These are phyloP conservation scores for Agrypnus murinus DNA, from an alignment of 2,888 invertebrate genomes.

Conservation along the genomic window DNA sequence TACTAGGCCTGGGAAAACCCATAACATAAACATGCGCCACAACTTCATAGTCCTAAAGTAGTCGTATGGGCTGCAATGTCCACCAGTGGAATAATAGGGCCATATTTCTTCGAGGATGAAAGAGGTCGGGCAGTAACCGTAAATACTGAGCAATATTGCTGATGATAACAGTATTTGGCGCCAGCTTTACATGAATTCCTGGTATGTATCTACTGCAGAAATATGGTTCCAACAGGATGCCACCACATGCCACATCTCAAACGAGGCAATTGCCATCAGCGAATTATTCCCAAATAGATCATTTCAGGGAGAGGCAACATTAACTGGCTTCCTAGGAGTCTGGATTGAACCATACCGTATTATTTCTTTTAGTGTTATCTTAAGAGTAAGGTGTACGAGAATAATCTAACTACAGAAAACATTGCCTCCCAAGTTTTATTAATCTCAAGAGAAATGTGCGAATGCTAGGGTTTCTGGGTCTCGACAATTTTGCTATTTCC, in stretches of 20 bases:
- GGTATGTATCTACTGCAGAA: background rate
- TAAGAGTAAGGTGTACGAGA: background rate
- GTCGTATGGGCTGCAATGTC: conserved; percentile 7
- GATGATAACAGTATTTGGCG: conserved; percentile 1
- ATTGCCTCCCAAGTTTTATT: too few relatives aligned
- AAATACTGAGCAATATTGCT: background rate
- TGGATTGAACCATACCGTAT: background rate
- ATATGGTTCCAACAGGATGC: conserved; percentile 1
- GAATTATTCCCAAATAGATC: background rate
- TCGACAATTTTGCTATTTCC: too few relatives aligned
- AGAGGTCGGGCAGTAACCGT: background rate
- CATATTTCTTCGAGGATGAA: conserved; percentile 1
- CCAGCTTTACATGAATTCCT: background rate
- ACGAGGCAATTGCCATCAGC: background rate
- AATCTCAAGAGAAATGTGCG: too few relatives aligned
- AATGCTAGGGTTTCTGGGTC: too few relatives aligned
- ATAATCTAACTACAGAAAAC: too few relatives aligned
- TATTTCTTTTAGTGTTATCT: background rate
- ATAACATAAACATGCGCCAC: too few relatives aligned
- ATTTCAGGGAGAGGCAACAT: background rate
- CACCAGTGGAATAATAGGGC: background rate
- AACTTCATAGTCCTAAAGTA: background rate
- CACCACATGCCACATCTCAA: background rate
- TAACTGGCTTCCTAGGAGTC: background rate
- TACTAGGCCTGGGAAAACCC: too few relatives aligned